Percentiles rank a stretch among this genome's conserved stretches.
Evolutionary conservation across 2,113 vertebrate genomes (phyloP).

Genomic region (Callocephalon fimbriatum): DNA sequence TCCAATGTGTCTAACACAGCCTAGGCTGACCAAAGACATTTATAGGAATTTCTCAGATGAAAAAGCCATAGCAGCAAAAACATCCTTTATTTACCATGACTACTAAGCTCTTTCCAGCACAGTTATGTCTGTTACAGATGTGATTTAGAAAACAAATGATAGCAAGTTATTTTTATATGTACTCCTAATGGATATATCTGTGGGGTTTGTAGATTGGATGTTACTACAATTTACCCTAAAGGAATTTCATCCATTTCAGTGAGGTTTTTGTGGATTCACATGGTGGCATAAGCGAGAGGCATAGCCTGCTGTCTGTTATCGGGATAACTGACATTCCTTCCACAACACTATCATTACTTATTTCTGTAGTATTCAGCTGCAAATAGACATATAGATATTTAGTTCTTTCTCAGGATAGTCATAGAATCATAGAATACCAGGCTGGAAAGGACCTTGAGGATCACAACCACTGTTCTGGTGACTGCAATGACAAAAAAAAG

Average conservation of each 20-base stretch:
- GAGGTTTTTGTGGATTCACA: slow-evolving; percentile 4
- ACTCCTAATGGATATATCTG: background rate
- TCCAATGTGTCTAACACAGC: background rate
- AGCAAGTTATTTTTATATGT: slow-evolving; percentile 10
- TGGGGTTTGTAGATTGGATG: background rate
- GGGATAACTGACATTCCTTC: slow-evolving; percentile 67
- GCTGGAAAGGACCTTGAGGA: background rate
- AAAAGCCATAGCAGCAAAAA: slow-evolving; percentile 35
- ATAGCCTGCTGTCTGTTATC: slow-evolving; percentile 33
- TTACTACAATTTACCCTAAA: background rate
- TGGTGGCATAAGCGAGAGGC: slow-evolving; percentile 5
- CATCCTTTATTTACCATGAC: slow-evolving; percentile 51
- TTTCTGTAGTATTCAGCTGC: slow-evolving; percentile 55
- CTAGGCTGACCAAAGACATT: slow-evolving; percentile 15
- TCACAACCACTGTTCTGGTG: background rate
- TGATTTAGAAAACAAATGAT: slow-evolving; percentile 17
- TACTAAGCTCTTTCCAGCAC: slow-evolving; percentile 7
- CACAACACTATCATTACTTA: slow-evolving; percentile 23
- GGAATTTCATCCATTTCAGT: slow-evolving; percentile 9
- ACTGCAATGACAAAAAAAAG: background rate
- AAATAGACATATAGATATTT: slow-evolving; percentile 56
- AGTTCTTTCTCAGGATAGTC: slow-evolving; percentile 31
- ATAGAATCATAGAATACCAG: background rate
- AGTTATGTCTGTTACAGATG: slow-evolving; percentile 16
- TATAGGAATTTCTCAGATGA: slow-evolving; percentile 30